phyloP scores from a whole-genome alignment of 2,888 invertebrate species.

The Cordylochernes scorpioides region DNA sequence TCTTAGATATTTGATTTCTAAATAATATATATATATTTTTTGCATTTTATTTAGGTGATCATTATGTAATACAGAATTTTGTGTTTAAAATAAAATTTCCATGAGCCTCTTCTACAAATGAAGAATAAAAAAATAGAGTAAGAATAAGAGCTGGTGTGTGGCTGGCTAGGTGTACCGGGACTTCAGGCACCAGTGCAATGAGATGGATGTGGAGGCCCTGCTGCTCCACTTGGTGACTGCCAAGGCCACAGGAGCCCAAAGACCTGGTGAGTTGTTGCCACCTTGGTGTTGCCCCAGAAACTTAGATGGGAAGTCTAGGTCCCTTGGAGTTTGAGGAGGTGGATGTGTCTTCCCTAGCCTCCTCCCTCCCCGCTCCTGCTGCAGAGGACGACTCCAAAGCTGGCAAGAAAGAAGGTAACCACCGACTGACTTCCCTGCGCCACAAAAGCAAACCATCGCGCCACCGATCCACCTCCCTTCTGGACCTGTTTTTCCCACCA shows the following conservation, averaged over 20 bases:
- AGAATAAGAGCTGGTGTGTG: conserved; percentile 3
- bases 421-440: conserved; percentile 22
- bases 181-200: conserved; percentile 65
- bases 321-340: conserved; percentile 27
- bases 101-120: conserved; percentile 1
- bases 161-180: conserved; percentile 49
- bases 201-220: conserved; percentile 71
- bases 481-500: conserved; percentile 83
- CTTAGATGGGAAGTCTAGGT: conserved; percentile 18
- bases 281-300: no score
- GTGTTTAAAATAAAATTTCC: no score
- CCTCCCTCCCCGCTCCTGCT: conserved; percentile 9
- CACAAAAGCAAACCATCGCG: conserved; percentile 42
- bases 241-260: conserved; percentile 75
- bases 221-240: conserved; percentile 68
- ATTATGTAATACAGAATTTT: no score
- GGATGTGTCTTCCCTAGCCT: conserved; percentile 19
- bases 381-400: conserved; percentile 24
- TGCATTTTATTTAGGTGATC: no score
- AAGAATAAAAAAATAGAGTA: not conserved
- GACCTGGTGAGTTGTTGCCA: conserved; percentile 73
- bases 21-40: no score
- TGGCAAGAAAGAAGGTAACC: conserved; percentile 32
- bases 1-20: no score
- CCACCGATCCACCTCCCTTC: conserved; percentile 71